Conservation (phyloP, 2,888 invertebrate genomes). For the Gasteruption jaculator region DNA sequence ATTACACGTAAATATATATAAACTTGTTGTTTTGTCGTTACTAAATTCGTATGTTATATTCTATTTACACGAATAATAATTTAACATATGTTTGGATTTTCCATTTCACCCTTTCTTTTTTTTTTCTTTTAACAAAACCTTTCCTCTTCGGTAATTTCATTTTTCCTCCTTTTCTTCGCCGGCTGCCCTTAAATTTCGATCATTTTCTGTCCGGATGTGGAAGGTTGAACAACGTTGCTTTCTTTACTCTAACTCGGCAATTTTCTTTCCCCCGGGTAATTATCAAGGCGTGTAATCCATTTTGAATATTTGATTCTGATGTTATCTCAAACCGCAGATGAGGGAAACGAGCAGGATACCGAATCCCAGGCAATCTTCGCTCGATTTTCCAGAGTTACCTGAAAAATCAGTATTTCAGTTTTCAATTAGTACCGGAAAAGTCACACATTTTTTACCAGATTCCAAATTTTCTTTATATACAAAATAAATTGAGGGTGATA, state of each 20-base stretch:
- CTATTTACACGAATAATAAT: slow-evolving; percentile 51
- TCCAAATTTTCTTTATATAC: not conserved
- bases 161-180: slow-evolving; percentile 21
- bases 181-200: too few species aligned
- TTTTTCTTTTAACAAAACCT: slow-evolving; percentile 21
- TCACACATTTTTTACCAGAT: not conserved
- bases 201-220: too few species aligned
- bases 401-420: slow-evolving; percentile 22
- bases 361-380: slow-evolving; percentile 36
- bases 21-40: too few species aligned
- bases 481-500: not conserved
- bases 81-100: slow-evolving; percentile 40
- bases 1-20: slow-evolving; percentile 13
- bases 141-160: slow-evolving; percentile 30
- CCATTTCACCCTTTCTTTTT: slow-evolving; percentile 16
- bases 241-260: too few species aligned
- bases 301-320: too few species aligned
- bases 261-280: too few species aligned
- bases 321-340: slow-evolving; percentile 45
- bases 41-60: slow-evolving; percentile 44
- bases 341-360: slow-evolving; percentile 31
- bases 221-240: too few species aligned
- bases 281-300: too few species aligned
- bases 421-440: not conserved
- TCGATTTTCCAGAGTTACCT: slow-evolving; percentile 36